phyloP scores from a whole-genome alignment of 2,113 vertebrate genomes.

The Zosterops lateralis region DNA sequence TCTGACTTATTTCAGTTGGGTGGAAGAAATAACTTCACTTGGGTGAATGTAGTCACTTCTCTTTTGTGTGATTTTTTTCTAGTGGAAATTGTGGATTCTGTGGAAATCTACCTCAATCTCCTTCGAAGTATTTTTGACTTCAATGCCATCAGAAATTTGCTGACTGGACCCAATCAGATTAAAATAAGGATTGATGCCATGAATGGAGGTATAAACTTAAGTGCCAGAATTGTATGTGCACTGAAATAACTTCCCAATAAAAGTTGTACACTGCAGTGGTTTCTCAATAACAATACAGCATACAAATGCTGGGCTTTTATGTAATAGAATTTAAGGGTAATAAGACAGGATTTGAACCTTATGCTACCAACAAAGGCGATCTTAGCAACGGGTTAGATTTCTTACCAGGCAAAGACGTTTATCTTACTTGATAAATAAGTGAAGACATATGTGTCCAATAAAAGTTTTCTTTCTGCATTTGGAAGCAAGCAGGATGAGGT shows the following conservation, averaged over 20 bases:
- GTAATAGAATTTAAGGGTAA: not conserved
- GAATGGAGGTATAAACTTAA: conserved; percentile 85
- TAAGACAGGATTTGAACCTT: not conserved
- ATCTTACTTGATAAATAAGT: not conserved
- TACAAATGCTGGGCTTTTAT: not conserved
- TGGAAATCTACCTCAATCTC: conserved; percentile 94
- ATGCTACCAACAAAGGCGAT: not conserved
- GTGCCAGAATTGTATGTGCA: not conserved
- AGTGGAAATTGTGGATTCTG: conserved; percentile 98
- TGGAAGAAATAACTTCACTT: not conserved
- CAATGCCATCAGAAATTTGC: conserved; percentile 86
- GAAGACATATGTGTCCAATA: not conserved
- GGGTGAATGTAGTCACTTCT: not conserved
- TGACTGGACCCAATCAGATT: conserved; percentile 89
- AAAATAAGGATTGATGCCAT: conserved; percentile 96
- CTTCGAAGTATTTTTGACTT: conserved; percentile 95
- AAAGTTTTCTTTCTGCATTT: not conserved
- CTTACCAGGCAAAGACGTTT: not conserved
- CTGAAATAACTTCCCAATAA: not conserved
- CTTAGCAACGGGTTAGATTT: not conserved
- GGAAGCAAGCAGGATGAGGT: not conserved
- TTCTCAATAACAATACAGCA: not conserved
- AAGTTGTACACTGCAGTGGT: not conserved
- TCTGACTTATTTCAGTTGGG: not conserved
- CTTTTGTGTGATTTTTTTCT: conserved; percentile 16